Evolutionary conservation across 1,140 invertebrate genomes (phyloP), one percentile per base, ranked within the genome.

Genomic region (Drosophila truncata): DNA sequence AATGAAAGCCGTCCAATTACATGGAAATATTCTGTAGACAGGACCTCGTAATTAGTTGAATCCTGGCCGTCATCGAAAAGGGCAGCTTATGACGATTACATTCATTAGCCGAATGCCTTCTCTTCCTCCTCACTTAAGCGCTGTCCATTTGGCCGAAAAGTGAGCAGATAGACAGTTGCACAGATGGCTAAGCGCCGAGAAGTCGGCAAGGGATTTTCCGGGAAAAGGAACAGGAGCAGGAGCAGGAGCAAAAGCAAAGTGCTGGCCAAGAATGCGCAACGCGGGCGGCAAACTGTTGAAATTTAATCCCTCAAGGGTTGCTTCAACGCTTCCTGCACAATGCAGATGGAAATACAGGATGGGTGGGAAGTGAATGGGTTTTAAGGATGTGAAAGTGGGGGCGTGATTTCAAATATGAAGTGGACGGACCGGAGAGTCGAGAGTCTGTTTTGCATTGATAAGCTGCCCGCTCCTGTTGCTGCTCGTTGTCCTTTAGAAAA

Each of bases 251-350:
- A 13, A 16, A 44, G 69, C 66, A 59, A 87, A 88, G 83, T 88
- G 80, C 67, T 49, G 71, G 80, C 73, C 74, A 87, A 88, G 85
- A 88, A 88, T 88, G 81, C 85, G 84, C 80, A 88, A 77, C 72
- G 80, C 76, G 80, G 77, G 50, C 64, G 79, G 84, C 52, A 67
- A 88, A 83, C 85, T 88, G 85, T 90, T 90, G 85, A 88, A 88
- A 88, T 85, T 85, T 88, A 88, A 88, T 88, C 85, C 85, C 81
- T 90, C 85, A 90, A 88, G 85, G 85, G 85, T 88, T 90, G 85
- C 85, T 90, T 90, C 85, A 88, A 88, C 85, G 84, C 84, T 82
- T 60, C 66, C 18, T 64, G 71, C 57, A 77, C 81, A 84, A 85
- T 80, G 77, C 58, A 65, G 29, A 52, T 20, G 49, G 37, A 29